Evolutionary conservation across 1,140 invertebrate genomes (phyloP).

Genomic region (Hydropsyche tenuis): DNA sequence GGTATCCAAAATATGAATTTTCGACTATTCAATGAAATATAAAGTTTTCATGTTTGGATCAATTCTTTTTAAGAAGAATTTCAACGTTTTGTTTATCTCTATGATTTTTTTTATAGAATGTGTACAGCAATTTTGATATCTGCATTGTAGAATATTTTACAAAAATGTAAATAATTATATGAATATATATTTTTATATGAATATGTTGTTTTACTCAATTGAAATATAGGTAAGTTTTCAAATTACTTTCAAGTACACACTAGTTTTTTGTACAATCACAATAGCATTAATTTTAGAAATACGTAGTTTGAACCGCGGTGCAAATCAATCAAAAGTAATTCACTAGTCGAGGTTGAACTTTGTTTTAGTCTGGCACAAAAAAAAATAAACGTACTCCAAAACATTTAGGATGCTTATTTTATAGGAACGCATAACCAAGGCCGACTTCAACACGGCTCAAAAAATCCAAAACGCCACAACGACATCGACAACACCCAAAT

Average conservation of each 20-base stretch:
- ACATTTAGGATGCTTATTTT: conserved; percentile 36
- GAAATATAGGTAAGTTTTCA: background rate
- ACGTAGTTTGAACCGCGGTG: background rate
- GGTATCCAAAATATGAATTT: conserved; percentile 43
- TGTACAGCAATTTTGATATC: conserved; percentile 45
- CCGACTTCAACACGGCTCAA: conserved; percentile 7
- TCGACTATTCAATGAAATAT: conserved; percentile 15
- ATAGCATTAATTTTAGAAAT: background rate
- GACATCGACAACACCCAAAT: background rate
- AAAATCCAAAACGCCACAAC: background rate
- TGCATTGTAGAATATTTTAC: conserved; percentile 47
- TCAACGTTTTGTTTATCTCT: conserved; percentile 45
- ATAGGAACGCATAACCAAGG: conserved; percentile 43
- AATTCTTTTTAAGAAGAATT: too few species aligned
- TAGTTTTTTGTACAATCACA: too few species aligned
- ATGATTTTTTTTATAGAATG: conserved; percentile 38
- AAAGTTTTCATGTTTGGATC: too few species aligned
- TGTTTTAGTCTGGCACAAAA: background rate
- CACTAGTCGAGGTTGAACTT: too few species aligned
- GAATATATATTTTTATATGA: conserved; percentile 43
- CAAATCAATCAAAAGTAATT: background rate
- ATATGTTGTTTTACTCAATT: conserved; percentile 33
- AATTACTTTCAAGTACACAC: background rate
- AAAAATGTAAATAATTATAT: conserved; percentile 47
- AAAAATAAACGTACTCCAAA: conserved; percentile 3